Percentiles rank a stretch among this genome's conserved stretches.
Conservation (phyloP, 2,888 invertebrate genomes). For the Hyposoter dolosus region DNA sequence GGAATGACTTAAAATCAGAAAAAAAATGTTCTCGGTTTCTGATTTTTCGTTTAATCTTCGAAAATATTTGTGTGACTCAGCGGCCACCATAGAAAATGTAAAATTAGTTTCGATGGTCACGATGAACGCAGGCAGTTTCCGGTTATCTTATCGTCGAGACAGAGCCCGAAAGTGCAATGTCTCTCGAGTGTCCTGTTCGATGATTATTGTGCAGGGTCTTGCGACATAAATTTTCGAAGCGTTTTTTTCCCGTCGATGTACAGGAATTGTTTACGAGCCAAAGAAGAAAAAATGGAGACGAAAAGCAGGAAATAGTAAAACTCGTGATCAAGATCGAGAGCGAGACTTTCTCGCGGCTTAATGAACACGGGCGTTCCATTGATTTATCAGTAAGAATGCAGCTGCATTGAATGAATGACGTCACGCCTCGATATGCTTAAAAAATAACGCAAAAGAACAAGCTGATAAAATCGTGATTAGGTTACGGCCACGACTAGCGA, state of each 20-base stretch:
- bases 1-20: background rate
- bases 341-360: slow-evolving; percentile 11
- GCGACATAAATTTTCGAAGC: background rate
- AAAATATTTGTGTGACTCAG: background rate
- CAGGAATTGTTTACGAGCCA: background rate
- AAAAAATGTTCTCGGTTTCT: background rate
- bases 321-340: background rate
- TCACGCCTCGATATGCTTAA: background rate
- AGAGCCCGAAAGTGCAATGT: background rate
- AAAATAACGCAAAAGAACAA: background rate
- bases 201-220: background rate
- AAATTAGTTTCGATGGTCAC: background rate
- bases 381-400: background rate
- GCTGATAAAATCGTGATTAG: slow-evolving; percentile 3
- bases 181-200: background rate
- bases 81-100: background rate
- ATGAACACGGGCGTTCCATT: slow-evolving; percentile 6
- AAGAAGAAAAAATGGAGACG: slow-evolving; percentile 7
- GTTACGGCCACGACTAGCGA: background rate
- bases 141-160: background rate
- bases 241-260: background rate
- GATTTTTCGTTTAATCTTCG: background rate
- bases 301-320: slow-evolving; percentile 6
- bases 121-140: background rate
- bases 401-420: background rate